Conservation (phyloP, 2,888 invertebrate genomes). For the Leucophora obtusa region DNA sequence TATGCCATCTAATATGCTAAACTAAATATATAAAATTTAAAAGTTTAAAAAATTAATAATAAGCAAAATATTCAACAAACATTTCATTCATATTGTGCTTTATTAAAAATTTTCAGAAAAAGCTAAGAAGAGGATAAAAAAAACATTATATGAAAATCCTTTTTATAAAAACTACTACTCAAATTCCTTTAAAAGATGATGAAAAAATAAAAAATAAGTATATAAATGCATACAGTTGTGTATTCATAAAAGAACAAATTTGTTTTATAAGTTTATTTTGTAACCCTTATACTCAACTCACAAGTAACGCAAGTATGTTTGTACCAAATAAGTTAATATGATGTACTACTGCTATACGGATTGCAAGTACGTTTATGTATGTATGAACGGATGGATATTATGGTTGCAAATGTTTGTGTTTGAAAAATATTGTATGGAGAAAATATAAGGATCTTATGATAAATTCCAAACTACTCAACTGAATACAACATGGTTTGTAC, state of each 20-base stretch:
- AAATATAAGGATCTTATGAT: slow-evolving; percentile 52
- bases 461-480: slow-evolving; percentile 61
- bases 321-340: slow-evolving; percentile 37
- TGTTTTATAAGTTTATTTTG: slow-evolving; percentile 53
- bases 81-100: slow-evolving; percentile 54
- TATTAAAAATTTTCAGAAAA: slow-evolving; percentile 57
- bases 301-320: slow-evolving; percentile 31
- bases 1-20: slow-evolving; percentile 11
- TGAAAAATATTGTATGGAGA: slow-evolving; percentile 16
- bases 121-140: slow-evolving; percentile 44
- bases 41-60: slow-evolving; percentile 52
- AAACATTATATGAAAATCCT: slow-evolving; percentile 55
- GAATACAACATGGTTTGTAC: slow-evolving; percentile 56
- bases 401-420: slow-evolving; percentile 55
- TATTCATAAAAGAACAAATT: slow-evolving; percentile 56
- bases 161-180: slow-evolving; percentile 49
- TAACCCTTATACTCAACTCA: slow-evolving; percentile 59
- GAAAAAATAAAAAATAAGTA: neutral
- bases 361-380: slow-evolving; percentile 11
- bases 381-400: slow-evolving; percentile 1
- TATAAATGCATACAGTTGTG: slow-evolving; percentile 17
- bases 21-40: slow-evolving; percentile 54
- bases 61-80: slow-evolving; percentile 63
- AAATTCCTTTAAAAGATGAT: slow-evolving; percentile 57
- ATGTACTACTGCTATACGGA: slow-evolving; percentile 2